Evolutionary conservation across 2,797 vertebrate genomes (phyloP), one percentile per base, ranked within the genome.

Genomic region (Euphonia xanthogaster): DNA sequence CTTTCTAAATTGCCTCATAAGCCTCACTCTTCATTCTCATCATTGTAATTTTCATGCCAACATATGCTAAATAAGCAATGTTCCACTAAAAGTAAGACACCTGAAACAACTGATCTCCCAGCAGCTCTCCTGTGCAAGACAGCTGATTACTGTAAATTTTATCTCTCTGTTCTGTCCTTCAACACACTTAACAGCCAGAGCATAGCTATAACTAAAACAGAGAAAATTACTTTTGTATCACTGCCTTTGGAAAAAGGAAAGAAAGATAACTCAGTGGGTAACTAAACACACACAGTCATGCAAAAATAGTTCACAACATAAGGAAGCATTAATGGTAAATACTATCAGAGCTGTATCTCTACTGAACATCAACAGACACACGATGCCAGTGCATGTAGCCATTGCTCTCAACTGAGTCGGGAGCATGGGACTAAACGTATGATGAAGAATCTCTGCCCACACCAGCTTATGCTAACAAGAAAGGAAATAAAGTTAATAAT

Each of bases 1-100:
- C 21, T 28, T 57, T 88, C 45, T 55, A 35, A 83, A 68, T 51
- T 12, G 17, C 48, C 74, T 65, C 24, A 33, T 84, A 58, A 60
- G 11, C 40, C n/a, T 66, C 27, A 33, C 13, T 68, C 54, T 72
- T 87, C 63, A 58, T 51, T 81, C 42, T 72, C 42, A 37, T 63
- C 48, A 70, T 14, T 13, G 27, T 10, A 42, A 37, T 33, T 80
- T 63, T 84, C 40, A 55, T 23, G 50, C 44, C 40, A 72, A 80
- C 9, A 23, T 51, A 75, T 7, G 7, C 33, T 47, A 54, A 88
- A 24, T 20, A 73, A 81, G n/a, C 30, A 55, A 21, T 0, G 0
- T 42, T 81, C 33, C 35, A 79, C 35, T 60, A 75, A 44, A 20
- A 71, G 16, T 81, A 55, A 91, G 42, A 75, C 28, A 72, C 62